These are phyloP conservation scores for Pipistrellus pygmaeus DNA, from an alignment of 2,797 vertebrate genomes.

Conservation along the genomic window DNA sequence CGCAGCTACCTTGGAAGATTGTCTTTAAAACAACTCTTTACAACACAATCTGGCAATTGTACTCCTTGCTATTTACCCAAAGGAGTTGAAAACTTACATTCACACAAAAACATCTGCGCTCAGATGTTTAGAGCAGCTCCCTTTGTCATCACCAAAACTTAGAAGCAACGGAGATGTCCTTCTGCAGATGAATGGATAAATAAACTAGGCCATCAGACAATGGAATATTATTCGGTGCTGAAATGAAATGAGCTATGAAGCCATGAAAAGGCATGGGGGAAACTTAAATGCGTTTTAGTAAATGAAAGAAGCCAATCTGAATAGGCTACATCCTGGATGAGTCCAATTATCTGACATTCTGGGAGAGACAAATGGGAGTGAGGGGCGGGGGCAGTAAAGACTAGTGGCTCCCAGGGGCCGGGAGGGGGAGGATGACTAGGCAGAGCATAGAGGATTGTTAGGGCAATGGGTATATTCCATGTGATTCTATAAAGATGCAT, in stretches of 20 bases:
- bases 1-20: background rate
- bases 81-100: background rate
- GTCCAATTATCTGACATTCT: background rate
- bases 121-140: background rate
- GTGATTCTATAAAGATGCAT: background rate
- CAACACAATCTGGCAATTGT: background rate
- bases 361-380: background rate
- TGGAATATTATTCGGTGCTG: background rate
- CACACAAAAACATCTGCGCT: background rate
- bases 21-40: background rate
- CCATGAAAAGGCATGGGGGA: background rate
- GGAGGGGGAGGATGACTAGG: background rate
- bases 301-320: background rate
- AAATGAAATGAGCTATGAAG: constrained; percentile 24
- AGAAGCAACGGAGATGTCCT: background rate
- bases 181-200: background rate
- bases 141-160: constrained; percentile 8
- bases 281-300: background rate
- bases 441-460: background rate
- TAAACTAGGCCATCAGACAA: background rate
- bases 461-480: background rate
- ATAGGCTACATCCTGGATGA: background rate
- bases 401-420: background rate
- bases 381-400: background rate
- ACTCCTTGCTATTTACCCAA: background rate